phyloP scores from a whole-genome alignment of 2,888 invertebrate genomes.

The Psococerastis gibbosa region DNA sequence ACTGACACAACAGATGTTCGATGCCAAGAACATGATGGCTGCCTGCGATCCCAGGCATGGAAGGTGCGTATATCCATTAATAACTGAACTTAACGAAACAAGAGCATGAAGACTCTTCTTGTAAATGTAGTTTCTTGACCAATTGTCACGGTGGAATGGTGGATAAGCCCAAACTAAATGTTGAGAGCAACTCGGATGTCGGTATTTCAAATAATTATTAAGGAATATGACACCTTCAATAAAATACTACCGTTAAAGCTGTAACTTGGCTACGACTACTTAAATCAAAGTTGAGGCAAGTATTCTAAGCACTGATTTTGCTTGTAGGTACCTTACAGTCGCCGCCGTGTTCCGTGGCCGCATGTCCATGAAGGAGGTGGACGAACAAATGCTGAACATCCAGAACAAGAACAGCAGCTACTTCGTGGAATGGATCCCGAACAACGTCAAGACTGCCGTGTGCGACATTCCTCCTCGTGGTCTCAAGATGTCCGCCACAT shows the following conservation, averaged over 20 bases:
- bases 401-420: conserved; percentile 25
- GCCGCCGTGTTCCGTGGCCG: conserved; percentile 32
- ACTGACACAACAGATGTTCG: conserved; percentile 31
- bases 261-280: too few species aligned
- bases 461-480: conserved; percentile 41
- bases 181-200: too few species aligned
- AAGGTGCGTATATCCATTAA: neutral
- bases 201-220: too few species aligned
- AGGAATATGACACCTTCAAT: too few species aligned
- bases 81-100: too few species aligned
- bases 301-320: too few species aligned
- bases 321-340: conserved; percentile 31
- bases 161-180: too few species aligned
- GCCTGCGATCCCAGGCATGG: conserved; percentile 36
- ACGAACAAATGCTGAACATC: conserved; percentile 36
- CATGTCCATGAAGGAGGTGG: conserved; percentile 24
- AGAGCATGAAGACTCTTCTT: too few species aligned
- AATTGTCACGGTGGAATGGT: too few species aligned
- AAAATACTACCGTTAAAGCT: too few species aligned
- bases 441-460: conserved; percentile 33
- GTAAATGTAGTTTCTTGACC: too few species aligned
- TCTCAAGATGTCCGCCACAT: conserved; percentile 37
- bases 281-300: too few species aligned
- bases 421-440: conserved; percentile 25
- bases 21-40: conserved; percentile 38